Evolutionary conservation across 2,888 invertebrate genomes (phyloP).

Genomic region (Eristalinus aeneus): DNA sequence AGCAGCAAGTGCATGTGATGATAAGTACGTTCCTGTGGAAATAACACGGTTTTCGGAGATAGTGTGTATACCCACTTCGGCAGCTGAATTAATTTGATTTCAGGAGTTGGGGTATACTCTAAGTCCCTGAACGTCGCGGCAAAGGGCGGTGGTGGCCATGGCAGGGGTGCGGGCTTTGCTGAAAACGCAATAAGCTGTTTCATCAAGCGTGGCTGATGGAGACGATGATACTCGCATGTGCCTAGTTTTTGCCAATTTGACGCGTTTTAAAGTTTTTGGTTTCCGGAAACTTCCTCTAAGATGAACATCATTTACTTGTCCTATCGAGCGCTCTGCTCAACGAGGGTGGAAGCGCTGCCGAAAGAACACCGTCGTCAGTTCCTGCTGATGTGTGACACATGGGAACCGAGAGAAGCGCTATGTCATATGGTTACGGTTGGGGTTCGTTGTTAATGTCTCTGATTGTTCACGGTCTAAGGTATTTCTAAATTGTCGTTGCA

Average conservation of each 20-base stretch:
- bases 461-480: constrained; percentile 49
- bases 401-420: constrained; percentile 7
- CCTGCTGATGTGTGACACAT: constrained; percentile 23
- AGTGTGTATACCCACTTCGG: not conserved
- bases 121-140: not conserved
- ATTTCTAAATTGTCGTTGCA: constrained; percentile 38
- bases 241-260: not conserved
- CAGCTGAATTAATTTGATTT: not conserved
- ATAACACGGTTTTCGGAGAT: not conserved
- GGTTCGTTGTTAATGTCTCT: constrained; percentile 36
- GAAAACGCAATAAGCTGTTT: not conserved
- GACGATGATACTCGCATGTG: not conserved
- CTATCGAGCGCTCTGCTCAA: not conserved
- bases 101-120: not conserved
- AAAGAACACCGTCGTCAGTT: not conserved
- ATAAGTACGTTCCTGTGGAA: constrained; percentile 10
- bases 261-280: not conserved
- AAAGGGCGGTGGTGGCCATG: not conserved
- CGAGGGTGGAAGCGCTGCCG: not conserved
- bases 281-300: not conserved
- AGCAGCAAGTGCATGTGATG: constrained; percentile 61
- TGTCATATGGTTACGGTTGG: constrained; percentile 34
- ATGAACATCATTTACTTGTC: not conserved
- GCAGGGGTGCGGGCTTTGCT: not conserved
- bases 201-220: not conserved